phyloP scores from a whole-genome alignment of 2,888 invertebrate species.

The Spodoptera exigua region DNA sequence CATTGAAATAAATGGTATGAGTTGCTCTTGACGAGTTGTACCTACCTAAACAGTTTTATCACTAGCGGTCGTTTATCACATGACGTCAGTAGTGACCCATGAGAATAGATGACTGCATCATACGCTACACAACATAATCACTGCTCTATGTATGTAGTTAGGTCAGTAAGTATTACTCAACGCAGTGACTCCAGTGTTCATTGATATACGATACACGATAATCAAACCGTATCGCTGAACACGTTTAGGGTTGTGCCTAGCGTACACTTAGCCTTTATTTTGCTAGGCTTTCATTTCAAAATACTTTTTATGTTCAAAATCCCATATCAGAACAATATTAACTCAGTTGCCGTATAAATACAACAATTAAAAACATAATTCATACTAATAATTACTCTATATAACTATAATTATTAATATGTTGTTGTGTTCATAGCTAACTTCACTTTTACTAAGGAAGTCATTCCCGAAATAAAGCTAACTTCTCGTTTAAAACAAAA shows the following conservation, averaged over 20 bases:
- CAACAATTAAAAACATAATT: too few relatives aligned
- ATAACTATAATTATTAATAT: too few relatives aligned
- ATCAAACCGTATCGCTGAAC: conserved; percentile 22
- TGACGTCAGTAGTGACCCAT: neutral
- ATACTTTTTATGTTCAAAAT: neutral
- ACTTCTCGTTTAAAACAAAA: too few relatives aligned
- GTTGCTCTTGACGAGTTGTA: neutral
- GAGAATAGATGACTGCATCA: conserved; percentile 5
- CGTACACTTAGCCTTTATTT: neutral
- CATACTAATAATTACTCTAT: too few relatives aligned
- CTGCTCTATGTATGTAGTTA: conserved; percentile 11
- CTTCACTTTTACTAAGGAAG: too few relatives aligned
- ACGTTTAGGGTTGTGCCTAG: neutral
- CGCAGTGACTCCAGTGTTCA: neutral
- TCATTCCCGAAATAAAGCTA: too few relatives aligned
- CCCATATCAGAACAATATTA: too few relatives aligned
- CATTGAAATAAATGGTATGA: neutral
- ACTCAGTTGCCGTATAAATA: too few relatives aligned
- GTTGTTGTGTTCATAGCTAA: too few relatives aligned
- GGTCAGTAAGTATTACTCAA: conserved; percentile 18
- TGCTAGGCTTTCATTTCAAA: too few relatives aligned
- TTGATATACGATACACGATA: conserved; percentile 13
- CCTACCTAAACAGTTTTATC: conserved; percentile 21
- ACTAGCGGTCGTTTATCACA: conserved; percentile 4
- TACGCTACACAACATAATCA: neutral